phyloP scores from a whole-genome alignment of 37 sponge, comb jelly and placozoan genomes.

The Geodia barretti region DNA sequence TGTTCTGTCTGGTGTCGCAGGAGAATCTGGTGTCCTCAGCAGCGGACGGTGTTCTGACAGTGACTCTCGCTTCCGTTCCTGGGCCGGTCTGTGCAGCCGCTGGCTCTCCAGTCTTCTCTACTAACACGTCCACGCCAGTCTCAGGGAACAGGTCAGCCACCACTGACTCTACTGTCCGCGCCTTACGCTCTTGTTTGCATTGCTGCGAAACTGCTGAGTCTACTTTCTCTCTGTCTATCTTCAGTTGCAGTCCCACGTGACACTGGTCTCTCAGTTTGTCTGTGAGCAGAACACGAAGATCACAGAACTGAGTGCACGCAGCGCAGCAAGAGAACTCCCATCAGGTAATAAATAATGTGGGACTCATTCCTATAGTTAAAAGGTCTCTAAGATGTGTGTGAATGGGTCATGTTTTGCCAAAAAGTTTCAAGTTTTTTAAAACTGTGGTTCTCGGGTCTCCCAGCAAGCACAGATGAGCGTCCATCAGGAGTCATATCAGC shows the following conservation, averaged over 20 bases:
- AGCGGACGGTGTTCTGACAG: neutral
- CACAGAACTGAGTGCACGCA: neutral
- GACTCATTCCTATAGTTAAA: no score
- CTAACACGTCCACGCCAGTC: neutral
- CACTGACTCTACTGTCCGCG: no score
- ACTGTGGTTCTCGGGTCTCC: no score
- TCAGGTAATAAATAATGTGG: no score
- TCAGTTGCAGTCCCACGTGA: neutral
- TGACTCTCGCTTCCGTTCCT: neutral
- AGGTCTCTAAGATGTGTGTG: no score
- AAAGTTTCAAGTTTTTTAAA: no score
- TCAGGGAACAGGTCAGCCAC: neutral
- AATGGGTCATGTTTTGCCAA: no score
- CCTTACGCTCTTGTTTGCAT: no score
- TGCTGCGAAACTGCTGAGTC: no score
- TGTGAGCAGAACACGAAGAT: constrained; percentile 7
- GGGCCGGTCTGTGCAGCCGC: neutral
- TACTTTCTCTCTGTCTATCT: neutral
- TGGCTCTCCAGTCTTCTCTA: neutral
- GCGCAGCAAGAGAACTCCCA: neutral
- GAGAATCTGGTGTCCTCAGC: neutral
- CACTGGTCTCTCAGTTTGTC: constrained; percentile 17
- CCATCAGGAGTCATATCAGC: neutral
- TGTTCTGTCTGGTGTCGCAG: neutral
- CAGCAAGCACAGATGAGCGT: neutral